Percentiles rank a stretch among this genome's conserved stretches.
Evolutionary conservation across 1,140 invertebrate genomes (phyloP).

Genomic region (Ridgeia piscesae): DNA sequence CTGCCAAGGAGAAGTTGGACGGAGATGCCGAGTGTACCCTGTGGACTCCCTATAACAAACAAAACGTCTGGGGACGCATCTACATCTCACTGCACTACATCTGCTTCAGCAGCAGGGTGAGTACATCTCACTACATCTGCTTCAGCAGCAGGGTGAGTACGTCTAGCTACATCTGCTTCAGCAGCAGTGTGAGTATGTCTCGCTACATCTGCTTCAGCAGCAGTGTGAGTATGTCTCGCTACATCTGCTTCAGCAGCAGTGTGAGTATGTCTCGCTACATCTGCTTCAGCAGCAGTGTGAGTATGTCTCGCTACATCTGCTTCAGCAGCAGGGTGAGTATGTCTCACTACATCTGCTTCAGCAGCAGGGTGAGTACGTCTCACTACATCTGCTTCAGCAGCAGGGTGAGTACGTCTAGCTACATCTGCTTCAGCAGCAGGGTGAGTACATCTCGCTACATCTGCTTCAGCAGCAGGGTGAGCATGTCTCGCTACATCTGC

Average conservation of each 20-base stretch:
- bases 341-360: conserved; percentile 90
- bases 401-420: conserved; percentile 68
- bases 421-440: too few species aligned
- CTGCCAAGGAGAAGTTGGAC: conserved; percentile 86
- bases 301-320: conserved; percentile 79
- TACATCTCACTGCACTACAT: conserved; percentile 93
- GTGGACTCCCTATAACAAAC: conserved; percentile 95
- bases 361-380: conserved; percentile 75
- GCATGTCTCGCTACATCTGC: conserved; percentile 79
- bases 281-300: conserved; percentile 92
- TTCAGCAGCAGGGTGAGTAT: conserved; percentile 85
- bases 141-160: conserved; percentile 85
- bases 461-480: conserved; percentile 92
- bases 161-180: conserved; percentile 87
- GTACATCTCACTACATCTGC: conserved; percentile 80
- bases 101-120: conserved; percentile 92
- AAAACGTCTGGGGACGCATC: conserved; percentile 83
- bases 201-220: conserved; percentile 97
- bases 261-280: conserved; percentile 80
- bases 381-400: conserved; percentile 97
- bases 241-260: conserved; percentile 93
- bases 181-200: conserved; percentile 75
- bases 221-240: conserved; percentile 76
- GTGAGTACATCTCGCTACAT: conserved; percentile 92
- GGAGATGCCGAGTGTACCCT: conserved; percentile 85